phyloP scores from a whole-genome alignment of 2,888 invertebrate species.

The Drosophila falleni region DNA sequence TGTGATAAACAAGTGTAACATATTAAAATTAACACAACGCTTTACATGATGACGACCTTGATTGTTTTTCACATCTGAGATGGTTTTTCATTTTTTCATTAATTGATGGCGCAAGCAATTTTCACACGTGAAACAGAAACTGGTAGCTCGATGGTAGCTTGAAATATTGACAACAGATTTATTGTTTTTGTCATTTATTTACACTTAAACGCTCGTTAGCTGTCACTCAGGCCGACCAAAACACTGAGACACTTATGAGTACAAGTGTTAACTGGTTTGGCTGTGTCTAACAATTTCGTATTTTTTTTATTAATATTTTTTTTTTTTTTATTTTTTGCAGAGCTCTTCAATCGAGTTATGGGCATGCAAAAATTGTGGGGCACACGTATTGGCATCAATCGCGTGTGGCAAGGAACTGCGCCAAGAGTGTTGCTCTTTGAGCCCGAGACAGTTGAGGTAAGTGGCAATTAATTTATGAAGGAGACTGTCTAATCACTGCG shows the following conservation, averaged over 20 bases:
- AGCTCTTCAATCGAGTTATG: conserved; percentile 86
- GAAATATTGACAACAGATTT: conserved; percentile 31
- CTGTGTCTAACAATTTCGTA: conserved; percentile 2
- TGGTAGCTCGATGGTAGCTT: conserved; percentile 26
- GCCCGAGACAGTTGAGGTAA: conserved; percentile 86
- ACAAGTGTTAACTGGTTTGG: conserved; percentile 41
- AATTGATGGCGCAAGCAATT: conserved; percentile 57
- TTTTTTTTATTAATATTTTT: conserved; percentile 21
- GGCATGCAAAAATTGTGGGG: conserved; percentile 86
- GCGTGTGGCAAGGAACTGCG: conserved; percentile 86
- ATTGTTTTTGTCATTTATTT: conserved; percentile 31
- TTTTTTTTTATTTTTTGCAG: conserved; percentile 74
- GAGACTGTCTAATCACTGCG: background rate
- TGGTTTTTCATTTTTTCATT: conserved; percentile 30
- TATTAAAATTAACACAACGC: conserved; percentile 60
- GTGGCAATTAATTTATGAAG: conserved; percentile 1
- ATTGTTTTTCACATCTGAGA: conserved; percentile 44
- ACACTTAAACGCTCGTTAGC: conserved; percentile 50
- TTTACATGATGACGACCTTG: conserved; percentile 60
- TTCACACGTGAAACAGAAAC: conserved; percentile 50
- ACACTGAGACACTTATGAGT: conserved; percentile 16
- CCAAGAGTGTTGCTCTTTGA: conserved; percentile 86
- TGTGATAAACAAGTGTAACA: conserved; percentile 60
- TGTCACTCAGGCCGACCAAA: conserved; percentile 21
- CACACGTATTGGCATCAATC: conserved; percentile 86